Evolutionary conservation across 2,888 invertebrate species (phyloP).

Genomic region (Melanophora roralis): DNA sequence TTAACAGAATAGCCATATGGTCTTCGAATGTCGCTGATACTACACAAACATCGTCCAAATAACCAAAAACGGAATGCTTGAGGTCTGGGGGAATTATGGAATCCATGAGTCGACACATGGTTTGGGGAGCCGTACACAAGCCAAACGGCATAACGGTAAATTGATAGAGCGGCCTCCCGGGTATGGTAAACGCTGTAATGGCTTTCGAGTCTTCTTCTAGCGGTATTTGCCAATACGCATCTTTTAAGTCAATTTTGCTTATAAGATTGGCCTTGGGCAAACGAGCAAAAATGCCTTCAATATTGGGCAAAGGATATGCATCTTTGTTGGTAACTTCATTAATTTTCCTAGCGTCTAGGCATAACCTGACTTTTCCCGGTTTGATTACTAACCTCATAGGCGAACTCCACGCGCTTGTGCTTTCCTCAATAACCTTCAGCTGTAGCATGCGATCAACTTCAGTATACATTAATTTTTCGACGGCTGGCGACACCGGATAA

Average conservation of each 20-base stretch:
- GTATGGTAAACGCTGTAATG: constrained; percentile 56
- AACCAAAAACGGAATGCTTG: constrained; percentile 27
- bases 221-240: constrained; percentile 49
- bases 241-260: constrained; percentile 44
- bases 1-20: constrained; percentile 24
- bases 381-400: constrained; percentile 30
- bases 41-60: constrained; percentile 21
- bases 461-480: constrained; percentile 50
- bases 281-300: constrained; percentile 53
- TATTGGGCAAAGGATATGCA: constrained; percentile 58
- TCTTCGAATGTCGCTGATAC: constrained; percentile 15
- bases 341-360: constrained; percentile 22
- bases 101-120: constrained; percentile 50
- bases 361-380: constrained; percentile 26
- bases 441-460: constrained; percentile 69
- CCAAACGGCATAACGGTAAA: constrained; percentile 56
- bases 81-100: constrained; percentile 51
- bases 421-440: constrained; percentile 66
- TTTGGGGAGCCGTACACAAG: constrained; percentile 35
- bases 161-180: constrained; percentile 56
- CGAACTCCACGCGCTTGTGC: constrained; percentile 31
- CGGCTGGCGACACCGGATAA: constrained; percentile 56
- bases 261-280: constrained; percentile 43
- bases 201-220: constrained; percentile 43
- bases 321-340: constrained; percentile 41